Evolutionary conservation across 2,113 vertebrate genomes (phyloP).

Genomic region (Sciurus niger): DNA sequence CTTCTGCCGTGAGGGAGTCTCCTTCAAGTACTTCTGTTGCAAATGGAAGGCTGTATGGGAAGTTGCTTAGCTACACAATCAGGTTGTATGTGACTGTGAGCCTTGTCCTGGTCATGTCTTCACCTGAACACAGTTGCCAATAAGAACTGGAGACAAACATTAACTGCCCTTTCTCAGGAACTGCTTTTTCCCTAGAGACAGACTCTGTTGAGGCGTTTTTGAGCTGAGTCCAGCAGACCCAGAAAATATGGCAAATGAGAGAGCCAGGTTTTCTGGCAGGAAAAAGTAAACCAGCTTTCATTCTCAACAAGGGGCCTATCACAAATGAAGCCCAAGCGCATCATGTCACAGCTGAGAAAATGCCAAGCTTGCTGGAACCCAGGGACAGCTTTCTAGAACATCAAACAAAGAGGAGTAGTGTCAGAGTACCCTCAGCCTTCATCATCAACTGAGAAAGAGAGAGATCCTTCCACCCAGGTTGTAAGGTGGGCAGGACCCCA

Average conservation of each 20-base stretch:
- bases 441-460: neutral
- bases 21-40: neutral
- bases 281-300: neutral
- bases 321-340: constrained; percentile 38
- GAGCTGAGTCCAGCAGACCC: constrained; percentile 55
- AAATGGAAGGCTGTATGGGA: neutral
- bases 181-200: constrained; percentile 63
- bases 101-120: neutral
- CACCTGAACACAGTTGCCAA: neutral
- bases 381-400: constrained; percentile 28
- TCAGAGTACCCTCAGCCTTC: neutral
- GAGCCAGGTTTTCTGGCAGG: constrained; percentile 66
- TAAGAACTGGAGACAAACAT: constrained; percentile 18
- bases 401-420: neutral
- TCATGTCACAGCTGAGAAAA: constrained; percentile 43
- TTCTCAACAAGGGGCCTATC: neutral
- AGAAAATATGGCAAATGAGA: constrained; percentile 70
- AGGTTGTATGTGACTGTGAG: neutral
- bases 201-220: constrained; percentile 57
- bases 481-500: too few species aligned
- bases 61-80: neutral
- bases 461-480: neutral
- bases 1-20: neutral
- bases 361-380: neutral
- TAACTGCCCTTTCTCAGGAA: constrained; percentile 61